These are phyloP conservation scores for Thera britannica DNA, from an alignment of 2,888 invertebrate genomes.

Conservation along the genomic window DNA sequence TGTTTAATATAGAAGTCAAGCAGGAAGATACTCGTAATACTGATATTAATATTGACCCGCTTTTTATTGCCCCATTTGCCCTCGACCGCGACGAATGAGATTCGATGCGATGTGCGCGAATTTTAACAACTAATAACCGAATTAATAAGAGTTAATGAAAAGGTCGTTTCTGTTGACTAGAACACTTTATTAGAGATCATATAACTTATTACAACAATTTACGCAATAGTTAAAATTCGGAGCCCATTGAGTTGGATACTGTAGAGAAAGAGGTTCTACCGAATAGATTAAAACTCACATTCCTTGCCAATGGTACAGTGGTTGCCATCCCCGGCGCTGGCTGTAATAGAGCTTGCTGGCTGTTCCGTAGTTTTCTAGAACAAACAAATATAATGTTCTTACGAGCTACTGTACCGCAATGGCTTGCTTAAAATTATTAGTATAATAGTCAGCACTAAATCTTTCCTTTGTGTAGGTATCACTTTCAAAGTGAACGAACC, in stretches of 20 bases:
- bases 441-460: background rate
- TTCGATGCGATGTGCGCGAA: conserved; percentile 7
- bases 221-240: no score
- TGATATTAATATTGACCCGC: no score
- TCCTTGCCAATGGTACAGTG: background rate
- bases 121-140: background rate
- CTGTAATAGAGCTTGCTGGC: background rate
- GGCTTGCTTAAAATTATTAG: no score
- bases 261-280: no score
- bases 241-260: no score
- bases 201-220: no score
- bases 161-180: conserved; percentile 10
- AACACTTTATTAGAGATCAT: conserved; percentile 39
- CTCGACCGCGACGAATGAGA: conserved; percentile 25
- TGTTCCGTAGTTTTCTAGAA: conserved; percentile 14
- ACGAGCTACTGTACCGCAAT: background rate
- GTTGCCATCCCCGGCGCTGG: background rate
- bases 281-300: background rate
- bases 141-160: conserved; percentile 3
- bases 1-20: no score
- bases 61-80: background rate
- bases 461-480: no score
- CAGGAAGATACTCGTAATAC: background rate
- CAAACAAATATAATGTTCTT: background rate
- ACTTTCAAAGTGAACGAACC: no score